Percentiles rank a stretch among this genome's conserved stretches.
Conservation (phyloP, 2,797 vertebrate species). For the Betta splendens region DNA sequence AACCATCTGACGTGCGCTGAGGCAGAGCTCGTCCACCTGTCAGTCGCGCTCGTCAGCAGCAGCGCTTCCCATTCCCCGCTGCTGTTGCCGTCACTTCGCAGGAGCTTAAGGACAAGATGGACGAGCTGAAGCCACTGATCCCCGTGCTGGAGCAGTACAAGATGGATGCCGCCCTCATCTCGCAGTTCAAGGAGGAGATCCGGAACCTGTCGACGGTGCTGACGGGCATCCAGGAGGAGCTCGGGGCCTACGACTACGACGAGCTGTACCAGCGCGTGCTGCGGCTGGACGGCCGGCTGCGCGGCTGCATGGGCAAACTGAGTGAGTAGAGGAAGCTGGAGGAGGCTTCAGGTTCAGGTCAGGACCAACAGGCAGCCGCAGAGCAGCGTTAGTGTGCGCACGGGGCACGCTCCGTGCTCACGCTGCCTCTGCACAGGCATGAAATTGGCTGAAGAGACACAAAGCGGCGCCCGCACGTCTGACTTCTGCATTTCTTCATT, state of each 20-base stretch:
- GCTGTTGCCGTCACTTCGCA: slow-evolving; percentile 60
- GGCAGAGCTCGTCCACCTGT: neutral
- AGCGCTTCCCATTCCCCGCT: slow-evolving; percentile 9
- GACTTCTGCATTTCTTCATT: slow-evolving; percentile 81
- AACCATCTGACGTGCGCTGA: neutral
- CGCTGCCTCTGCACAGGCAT: slow-evolving; percentile 71
- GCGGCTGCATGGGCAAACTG: slow-evolving; percentile 98
- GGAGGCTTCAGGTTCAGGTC: too few species aligned
- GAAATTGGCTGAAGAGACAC: slow-evolving; percentile 81
- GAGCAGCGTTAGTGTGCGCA: slow-evolving; percentile 75
- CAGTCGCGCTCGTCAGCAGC: slow-evolving; percentile 14
- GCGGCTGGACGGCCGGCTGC: slow-evolving; percentile 90
- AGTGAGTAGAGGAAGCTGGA: slow-evolving; percentile 83
- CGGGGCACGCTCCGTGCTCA: slow-evolving; percentile 59
- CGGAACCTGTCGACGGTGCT: slow-evolving; percentile 92
- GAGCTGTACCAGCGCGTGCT: slow-evolving; percentile 95
- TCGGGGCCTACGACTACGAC: slow-evolving; percentile 95
- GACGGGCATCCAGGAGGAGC: slow-evolving; percentile 94
- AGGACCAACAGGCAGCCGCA: too few species aligned
- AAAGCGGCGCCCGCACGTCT: slow-evolving; percentile 68
- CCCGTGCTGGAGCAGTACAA: slow-evolving; percentile 99
- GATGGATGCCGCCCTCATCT: slow-evolving; percentile 94
- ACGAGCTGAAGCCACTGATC: slow-evolving; percentile 94
- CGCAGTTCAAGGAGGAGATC: slow-evolving; percentile 98
- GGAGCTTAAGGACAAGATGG: slow-evolving; percentile 98